Conservation (phyloP, 2,888 invertebrate genomes). For the Rhimphoctona megacephalus region DNA sequence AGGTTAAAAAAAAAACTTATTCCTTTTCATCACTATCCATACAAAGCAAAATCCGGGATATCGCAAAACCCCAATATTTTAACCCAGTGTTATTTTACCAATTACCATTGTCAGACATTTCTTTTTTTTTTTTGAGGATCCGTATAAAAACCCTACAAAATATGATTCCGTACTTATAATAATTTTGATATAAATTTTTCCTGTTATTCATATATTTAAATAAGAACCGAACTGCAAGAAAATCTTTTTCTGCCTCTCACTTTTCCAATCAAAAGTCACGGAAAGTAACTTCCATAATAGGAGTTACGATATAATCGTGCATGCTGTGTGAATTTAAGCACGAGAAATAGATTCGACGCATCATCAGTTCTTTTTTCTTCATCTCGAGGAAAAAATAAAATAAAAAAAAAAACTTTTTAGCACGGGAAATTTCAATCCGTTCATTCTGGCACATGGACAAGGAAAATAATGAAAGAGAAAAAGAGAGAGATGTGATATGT, state of each 20-base stretch:
- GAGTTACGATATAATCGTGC: not conserved
- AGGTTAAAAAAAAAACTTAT: not conserved
- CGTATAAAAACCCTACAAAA: not conserved
- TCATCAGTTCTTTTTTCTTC: slow-evolving; percentile 22
- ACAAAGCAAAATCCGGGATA: not conserved
- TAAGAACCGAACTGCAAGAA: not conserved
- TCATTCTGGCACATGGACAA: slow-evolving; percentile 44
- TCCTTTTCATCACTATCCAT: not conserved
- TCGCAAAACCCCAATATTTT: not conserved
- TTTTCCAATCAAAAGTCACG: not conserved
- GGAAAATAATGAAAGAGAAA: slow-evolving; percentile 5
- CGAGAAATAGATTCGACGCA: slow-evolving; percentile 14
- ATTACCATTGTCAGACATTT: not conserved
- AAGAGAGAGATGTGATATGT: slow-evolving; percentile 37
- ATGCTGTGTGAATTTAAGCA: not conserved
- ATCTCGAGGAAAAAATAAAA: slow-evolving; percentile 10
- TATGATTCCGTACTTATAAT: not conserved
- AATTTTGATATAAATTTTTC: not conserved
- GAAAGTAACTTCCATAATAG: slow-evolving; percentile 3
- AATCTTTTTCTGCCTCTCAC: not conserved
- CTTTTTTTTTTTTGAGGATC: not conserved
- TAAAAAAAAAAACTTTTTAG: slow-evolving; percentile 6
- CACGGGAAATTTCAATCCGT: slow-evolving; percentile 51
- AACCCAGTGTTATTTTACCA: not conserved
- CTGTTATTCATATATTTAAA: not conserved